Evolutionary conservation across 1,140 invertebrate genomes (phyloP).

Genomic region (Dinothrombium tinctorium): DNA sequence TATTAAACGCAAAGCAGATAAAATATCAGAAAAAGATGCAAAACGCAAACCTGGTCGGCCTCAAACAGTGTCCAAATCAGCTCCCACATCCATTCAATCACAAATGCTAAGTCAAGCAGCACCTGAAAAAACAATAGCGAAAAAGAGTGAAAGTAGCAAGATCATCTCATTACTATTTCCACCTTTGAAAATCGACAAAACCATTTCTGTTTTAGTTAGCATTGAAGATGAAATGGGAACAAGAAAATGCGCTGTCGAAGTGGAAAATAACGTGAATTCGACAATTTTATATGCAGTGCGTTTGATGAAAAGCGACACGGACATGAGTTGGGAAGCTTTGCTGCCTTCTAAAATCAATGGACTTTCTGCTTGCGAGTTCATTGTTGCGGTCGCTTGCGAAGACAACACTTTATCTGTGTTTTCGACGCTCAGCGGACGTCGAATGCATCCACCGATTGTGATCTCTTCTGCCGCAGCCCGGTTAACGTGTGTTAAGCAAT

Average conservation of each 20-base stretch:
- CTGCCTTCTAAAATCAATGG: conserved; percentile 5
- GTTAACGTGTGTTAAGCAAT: conserved; percentile 16
- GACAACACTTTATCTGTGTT: conserved; percentile 39
- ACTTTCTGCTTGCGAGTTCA: conserved; percentile 17
- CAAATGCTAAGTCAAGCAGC: too few species aligned
- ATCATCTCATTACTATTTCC: conserved; percentile 15
- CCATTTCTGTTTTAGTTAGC: conserved; percentile 12
- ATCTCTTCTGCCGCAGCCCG: conserved; percentile 27
- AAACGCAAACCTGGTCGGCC: too few species aligned
- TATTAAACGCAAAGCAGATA: too few species aligned
- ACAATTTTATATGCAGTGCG: not conserved
- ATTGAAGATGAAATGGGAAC: not conserved
- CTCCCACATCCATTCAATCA: too few species aligned
- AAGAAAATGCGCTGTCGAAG: conserved; percentile 14
- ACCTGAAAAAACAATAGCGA: too few species aligned
- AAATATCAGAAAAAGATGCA: too few species aligned
- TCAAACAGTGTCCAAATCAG: too few species aligned
- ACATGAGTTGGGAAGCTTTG: conserved; percentile 7
- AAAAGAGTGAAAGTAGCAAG: too few species aligned
- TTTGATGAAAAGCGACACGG: conserved; percentile 1
- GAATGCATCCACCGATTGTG: conserved; percentile 34
- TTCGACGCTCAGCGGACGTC: conserved; percentile 26
- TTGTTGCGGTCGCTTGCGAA: conserved; percentile 34
- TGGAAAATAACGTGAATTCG: conserved; percentile 19
- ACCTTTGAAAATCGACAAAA: conserved; percentile 15